These are phyloP conservation scores for Macaria liturata DNA, from an alignment of 2,888 invertebrate genomes.

Conservation along the genomic window DNA sequence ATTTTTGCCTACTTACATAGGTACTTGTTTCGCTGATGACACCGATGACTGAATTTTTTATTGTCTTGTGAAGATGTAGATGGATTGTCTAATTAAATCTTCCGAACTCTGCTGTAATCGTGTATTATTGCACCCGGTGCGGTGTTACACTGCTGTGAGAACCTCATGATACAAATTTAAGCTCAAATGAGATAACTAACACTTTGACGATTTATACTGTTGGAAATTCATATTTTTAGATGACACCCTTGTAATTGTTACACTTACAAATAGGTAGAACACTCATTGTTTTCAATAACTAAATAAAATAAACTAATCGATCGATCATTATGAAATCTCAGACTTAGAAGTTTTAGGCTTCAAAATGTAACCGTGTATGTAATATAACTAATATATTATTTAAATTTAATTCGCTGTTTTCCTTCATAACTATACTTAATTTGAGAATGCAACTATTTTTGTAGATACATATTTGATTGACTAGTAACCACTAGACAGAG, in stretches of 20 bases:
- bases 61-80: constrained; percentile 44
- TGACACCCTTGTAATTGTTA: constrained; percentile 59
- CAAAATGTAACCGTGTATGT: constrained; percentile 33
- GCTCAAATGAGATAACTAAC: constrained; percentile 58
- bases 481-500: constrained; percentile 78
- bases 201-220: constrained; percentile 65
- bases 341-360: constrained; percentile 56
- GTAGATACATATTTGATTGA: constrained; percentile 79
- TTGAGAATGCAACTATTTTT: constrained; percentile 81
- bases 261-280: constrained; percentile 18
- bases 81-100: constrained; percentile 61
- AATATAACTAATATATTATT: constrained; percentile 31
- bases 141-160: constrained; percentile 19
- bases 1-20: neutral
- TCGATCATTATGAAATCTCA: constrained; percentile 55
- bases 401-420: constrained; percentile 55
- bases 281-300: constrained; percentile 45
- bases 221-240: constrained; percentile 78
- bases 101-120: constrained; percentile 64
- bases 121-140: constrained; percentile 43
- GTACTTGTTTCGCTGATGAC: constrained; percentile 40
- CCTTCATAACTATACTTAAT: constrained; percentile 52
- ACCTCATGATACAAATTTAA: constrained; percentile 52
- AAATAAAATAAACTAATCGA: constrained; percentile 53
- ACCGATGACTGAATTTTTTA: constrained; percentile 50